Percentiles rank a stretch among this genome's conserved stretches.
phyloP scores from a whole-genome alignment of 1,140 invertebrate species.

The Bombyx mandarina region DNA sequence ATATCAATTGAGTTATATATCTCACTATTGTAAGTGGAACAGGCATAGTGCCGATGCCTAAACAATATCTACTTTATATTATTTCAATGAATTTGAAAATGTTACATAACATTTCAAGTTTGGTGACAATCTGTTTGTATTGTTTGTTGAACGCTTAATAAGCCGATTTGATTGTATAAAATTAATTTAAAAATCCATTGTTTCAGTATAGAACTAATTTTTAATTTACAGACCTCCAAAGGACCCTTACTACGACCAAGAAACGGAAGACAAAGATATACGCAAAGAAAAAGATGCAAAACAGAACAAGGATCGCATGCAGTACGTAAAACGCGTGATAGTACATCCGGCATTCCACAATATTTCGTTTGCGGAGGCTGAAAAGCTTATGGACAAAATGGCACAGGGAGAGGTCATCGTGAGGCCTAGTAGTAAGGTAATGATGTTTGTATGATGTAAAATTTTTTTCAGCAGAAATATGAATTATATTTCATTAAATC shows the following conservation, averaged over 20 bases:
- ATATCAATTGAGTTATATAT: too few species aligned
- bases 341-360: conserved; percentile 98
- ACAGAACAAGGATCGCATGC: conserved; percentile 83
- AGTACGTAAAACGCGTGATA: conserved; percentile 95
- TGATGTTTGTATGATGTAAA: background rate
- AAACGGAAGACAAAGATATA: conserved; percentile 85
- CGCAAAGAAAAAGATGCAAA: conserved; percentile 86
- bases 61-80: too few species aligned
- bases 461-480: conserved; percentile 1
- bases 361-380: conserved; percentile 93
- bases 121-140: too few species aligned
- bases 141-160: too few species aligned
- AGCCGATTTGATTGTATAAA: too few species aligned
- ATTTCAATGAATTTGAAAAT: too few species aligned
- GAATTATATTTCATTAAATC: too few species aligned
- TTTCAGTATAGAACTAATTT: too few species aligned
- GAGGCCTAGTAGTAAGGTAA: conserved; percentile 92
- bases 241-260: conserved; percentile 94
- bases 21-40: too few species aligned
- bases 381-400: conserved; percentile 91
- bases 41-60: too few species aligned
- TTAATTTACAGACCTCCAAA: conserved; percentile 77
- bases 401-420: conserved; percentile 98
- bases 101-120: too few species aligned
- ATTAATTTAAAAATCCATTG: too few species aligned